Evolutionary conservation across 2,888 invertebrate genomes (phyloP), one percentile per base, ranked within the genome.

Genomic region (Sinelater perroti): DNA sequence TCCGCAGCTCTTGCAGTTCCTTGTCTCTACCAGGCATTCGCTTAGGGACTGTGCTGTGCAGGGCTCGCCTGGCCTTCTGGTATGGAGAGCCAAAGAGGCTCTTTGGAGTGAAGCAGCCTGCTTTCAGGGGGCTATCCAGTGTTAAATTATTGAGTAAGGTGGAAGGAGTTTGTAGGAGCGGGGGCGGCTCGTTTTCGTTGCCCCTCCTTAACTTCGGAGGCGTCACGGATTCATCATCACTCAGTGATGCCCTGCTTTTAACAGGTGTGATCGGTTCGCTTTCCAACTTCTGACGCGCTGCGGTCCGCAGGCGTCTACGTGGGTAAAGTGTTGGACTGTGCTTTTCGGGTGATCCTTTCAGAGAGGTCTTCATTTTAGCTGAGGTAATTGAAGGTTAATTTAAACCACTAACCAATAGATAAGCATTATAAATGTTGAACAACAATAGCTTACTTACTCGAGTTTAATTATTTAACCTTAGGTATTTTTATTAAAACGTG

Each of bases 21-120:
- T 81, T 79, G 70, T 95, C 93, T 55, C 97, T 83, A n/a, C 95
- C 90, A 3, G 90, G 88, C 50, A 89, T 70, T 44, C 69, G 63
- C 3, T 61, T 65, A 18, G 79, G 78, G 16, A 67, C 67, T 13
- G 72, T 69, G 55, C 76, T 75, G 60, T 78, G 78, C 33, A 79
- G 65, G 11, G 79, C 78, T 67, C 69, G 70, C 42, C 75, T 70
- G 14, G 78, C 78, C 71, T 63, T 72, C 62, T 74, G 72, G 63
- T 72, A 78, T 28, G 60, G 57, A 16, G 57, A 51, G 16, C 35
- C 44, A 40, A 65, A 67, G 20, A 68, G 63, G n/a, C 62, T 54
- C 42, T 61, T 66, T 8, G 64, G 61, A 44, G 53, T 56, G 7
- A 47, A 40, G 8, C 47, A 47, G 21, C 38, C 46, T 3, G 51